Evolutionary conservation across 2,797 vertebrate species (phyloP).

Genomic region (Parotocinclus haroldoi): DNA sequence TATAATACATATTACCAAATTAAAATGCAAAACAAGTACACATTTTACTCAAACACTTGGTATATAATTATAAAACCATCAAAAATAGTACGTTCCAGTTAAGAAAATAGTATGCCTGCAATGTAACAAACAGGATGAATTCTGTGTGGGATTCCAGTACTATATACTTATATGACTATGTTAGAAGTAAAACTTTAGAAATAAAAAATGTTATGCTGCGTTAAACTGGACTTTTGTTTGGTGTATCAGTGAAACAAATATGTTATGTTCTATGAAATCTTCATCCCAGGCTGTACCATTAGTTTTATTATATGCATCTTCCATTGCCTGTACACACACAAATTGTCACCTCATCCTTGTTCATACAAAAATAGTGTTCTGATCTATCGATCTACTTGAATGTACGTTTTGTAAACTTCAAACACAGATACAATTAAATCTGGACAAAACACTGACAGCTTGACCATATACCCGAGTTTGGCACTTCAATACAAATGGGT

Average conservation of each 20-base stretch:
- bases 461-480: slow-evolving; percentile 59
- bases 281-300: slow-evolving; percentile 58
- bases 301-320: slow-evolving; percentile 68
- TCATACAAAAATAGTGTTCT: slow-evolving; percentile 79
- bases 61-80: slow-evolving; percentile 43
- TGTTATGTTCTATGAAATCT: slow-evolving; percentile 46
- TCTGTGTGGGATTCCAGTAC: slow-evolving; percentile 25
- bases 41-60: slow-evolving; percentile 51
- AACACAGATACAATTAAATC: slow-evolving; percentile 69
- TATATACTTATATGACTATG: slow-evolving; percentile 19
- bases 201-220: slow-evolving; percentile 19
- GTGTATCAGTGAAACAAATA: slow-evolving; percentile 1
- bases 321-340: slow-evolving; percentile 62
- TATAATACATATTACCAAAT: slow-evolving; percentile 52
- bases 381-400: slow-evolving; percentile 55
- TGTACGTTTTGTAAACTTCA: slow-evolving; percentile 63
- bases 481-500: slow-evolving; percentile 63
- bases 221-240: slow-evolving; percentile 16
- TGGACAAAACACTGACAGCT: slow-evolving; percentile 66
- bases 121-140: slow-evolving; percentile 40
- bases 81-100: slow-evolving; percentile 38
- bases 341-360: slow-evolving; percentile 56
- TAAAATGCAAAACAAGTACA: slow-evolving; percentile 57
- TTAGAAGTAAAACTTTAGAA: slow-evolving; percentile 12
- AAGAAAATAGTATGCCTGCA: slow-evolving; percentile 53